These are phyloP conservation scores for Cathartes aura DNA, from an alignment of 2,113 vertebrate genomes.

Conservation along the genomic window DNA sequence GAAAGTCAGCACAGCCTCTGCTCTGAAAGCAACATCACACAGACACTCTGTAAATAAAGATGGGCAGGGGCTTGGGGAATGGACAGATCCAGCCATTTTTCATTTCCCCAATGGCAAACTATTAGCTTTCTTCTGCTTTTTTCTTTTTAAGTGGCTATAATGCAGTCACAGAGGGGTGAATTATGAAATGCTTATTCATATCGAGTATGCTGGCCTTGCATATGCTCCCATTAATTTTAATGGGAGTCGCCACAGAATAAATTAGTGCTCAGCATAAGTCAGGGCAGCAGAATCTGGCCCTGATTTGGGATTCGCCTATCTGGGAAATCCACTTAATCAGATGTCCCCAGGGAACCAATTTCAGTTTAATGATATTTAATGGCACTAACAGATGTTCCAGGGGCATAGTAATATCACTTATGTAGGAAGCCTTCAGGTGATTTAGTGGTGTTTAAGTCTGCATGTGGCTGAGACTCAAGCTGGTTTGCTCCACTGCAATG, in stretches of 20 bases:
- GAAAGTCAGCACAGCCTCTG: neutral
- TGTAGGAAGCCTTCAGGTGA: neutral
- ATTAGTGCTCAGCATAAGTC: constrained; percentile 12
- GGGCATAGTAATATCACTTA: neutral
- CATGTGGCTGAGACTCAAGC: neutral
- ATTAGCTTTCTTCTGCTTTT: neutral
- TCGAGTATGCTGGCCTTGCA: neutral
- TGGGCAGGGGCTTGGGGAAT: neutral
- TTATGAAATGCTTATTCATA: neutral
- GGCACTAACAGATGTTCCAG: constrained; percentile 39
- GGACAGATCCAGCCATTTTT: neutral
- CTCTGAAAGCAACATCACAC: neutral
- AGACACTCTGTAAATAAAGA: neutral
- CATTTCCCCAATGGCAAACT: neutral
- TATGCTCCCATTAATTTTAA: neutral
- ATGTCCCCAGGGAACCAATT: neutral
- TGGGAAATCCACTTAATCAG: constrained; percentile 39
- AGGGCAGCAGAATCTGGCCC: neutral
- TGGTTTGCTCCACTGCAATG: neutral
- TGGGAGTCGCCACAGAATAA: neutral
- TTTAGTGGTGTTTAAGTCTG: neutral
- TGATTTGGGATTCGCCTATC: constrained; percentile 3
- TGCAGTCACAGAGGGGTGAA: neutral
- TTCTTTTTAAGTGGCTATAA: neutral
- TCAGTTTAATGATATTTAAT: constrained; percentile 29